Evolutionary conservation across 2,888 invertebrate species (phyloP), one percentile per base, ranked within the genome.

Genomic region (Enchytraeus crypticus): DNA sequence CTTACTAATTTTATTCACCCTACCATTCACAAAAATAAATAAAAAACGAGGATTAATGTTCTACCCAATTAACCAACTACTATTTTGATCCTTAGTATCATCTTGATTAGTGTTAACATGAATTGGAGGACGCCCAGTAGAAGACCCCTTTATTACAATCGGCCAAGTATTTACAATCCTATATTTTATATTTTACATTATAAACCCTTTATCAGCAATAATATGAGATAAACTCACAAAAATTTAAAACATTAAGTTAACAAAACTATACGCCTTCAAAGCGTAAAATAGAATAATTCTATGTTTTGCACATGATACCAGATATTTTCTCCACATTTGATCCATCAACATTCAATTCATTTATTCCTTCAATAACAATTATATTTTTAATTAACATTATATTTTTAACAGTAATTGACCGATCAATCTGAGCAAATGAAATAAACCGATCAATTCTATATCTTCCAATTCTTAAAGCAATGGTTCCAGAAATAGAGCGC

Each of bases 271-370:
- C 29, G 59, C 57, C 82, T 68, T 81, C 70, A 67, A 66, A 34
- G 70, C 82, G 74, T 79, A 78, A 72, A 61, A 81, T 65, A 65
- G 77, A 57, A 80, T 81, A 72, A 71, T 46, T 53, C 70, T 61
- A 51, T 29, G 77, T 79, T 70, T 82, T 83, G 75, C 84, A 83
- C 83, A 85, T 85, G 84, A 84, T 86, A 85, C 84, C 79, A 74
- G 85, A 85, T 69, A 77, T 86, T 81, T 86, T 86, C 78, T 84
- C 84, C 66, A 83, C 84, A 72, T 86, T 87, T 83, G 86, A 86
- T 59, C 85, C 86, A 33, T 63, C 51, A 18, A 34, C 27, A 33
- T 55, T 54, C 43, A 58, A 49, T 8, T 23, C 45, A 18, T 51
- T 11, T 0, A 55, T 53, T 54, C 21, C 30, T 14, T 27, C 61